Conservation (phyloP, 53 echinoderm and acorn worm genomes). For the Echinometra lucunter region DNA sequence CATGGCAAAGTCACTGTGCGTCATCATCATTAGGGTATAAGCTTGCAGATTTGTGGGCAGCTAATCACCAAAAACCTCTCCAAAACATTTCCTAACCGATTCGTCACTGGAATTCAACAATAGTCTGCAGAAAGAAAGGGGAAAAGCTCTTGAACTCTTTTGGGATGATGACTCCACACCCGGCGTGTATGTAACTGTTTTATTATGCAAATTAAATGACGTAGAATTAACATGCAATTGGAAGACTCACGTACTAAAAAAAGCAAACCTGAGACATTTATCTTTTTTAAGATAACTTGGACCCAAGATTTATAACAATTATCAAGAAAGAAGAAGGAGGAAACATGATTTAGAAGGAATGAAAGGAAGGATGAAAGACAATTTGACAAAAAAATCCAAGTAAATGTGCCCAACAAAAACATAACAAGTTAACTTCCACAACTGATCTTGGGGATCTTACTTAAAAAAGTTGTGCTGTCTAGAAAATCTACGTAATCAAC, state of each 20-base stretch:
- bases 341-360: too few relatives aligned
- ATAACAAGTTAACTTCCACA: not conserved
- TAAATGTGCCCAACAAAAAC: too few relatives aligned
- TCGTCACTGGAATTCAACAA: not conserved
- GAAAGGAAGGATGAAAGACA: too few relatives aligned
- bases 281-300: too few relatives aligned
- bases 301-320: too few relatives aligned
- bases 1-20: not conserved
- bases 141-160: not conserved
- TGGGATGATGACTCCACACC: not conserved
- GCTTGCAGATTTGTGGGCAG: conserved; percentile 6
- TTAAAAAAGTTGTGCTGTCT: not conserved
- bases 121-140: not conserved
- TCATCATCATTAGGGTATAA: conserved; percentile 16
- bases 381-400: too few relatives aligned
- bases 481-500: not conserved
- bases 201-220: not conserved
- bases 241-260: too few relatives aligned
- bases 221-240: not conserved
- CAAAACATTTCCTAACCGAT: conserved; percentile 4
- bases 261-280: too few relatives aligned
- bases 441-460: not conserved
- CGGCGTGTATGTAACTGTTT: not conserved
- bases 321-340: too few relatives aligned
- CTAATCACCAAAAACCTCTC: not conserved